Percentiles rank a stretch among this genome's conserved stretches.
Conservation (phyloP, 2,888 invertebrate genomes). For the Tortrix viridana region DNA sequence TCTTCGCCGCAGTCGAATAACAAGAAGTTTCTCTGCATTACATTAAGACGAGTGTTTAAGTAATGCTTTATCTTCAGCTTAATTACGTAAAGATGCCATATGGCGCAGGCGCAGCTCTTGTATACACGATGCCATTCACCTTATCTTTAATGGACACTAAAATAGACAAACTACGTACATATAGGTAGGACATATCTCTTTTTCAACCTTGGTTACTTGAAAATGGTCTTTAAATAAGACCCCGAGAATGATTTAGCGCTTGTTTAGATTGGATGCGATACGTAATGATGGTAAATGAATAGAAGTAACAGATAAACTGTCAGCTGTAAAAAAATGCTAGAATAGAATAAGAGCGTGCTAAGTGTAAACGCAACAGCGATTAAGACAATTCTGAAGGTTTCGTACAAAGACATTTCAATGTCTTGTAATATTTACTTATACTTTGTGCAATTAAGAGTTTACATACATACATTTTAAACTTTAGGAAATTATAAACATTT, state of each 20-base stretch:
- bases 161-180: slow-evolving; percentile 33
- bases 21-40: slow-evolving; percentile 15
- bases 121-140: slow-evolving; percentile 40
- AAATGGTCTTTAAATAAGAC: slow-evolving; percentile 1
- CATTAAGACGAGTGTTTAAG: slow-evolving; percentile 19
- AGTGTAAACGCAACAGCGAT: neutral
- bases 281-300: slow-evolving; percentile 1
- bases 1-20: slow-evolving; percentile 6
- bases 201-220: neutral
- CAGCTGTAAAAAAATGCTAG: slow-evolving; percentile 6
- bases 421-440: no score
- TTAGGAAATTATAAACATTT: neutral
- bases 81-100: slow-evolving; percentile 34
- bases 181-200: neutral
- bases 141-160: slow-evolving; percentile 41
- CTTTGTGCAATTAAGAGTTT: no score
- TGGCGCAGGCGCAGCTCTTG: slow-evolving; percentile 36
- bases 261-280: slow-evolving; percentile 11
- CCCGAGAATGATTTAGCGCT: slow-evolving; percentile 1
- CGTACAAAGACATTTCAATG: no score
- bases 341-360: slow-evolving; percentile 1
- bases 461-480: neutral
- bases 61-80: slow-evolving; percentile 19
- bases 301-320: slow-evolving; percentile 3
- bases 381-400: neutral